Conservation (phyloP, 2,113 vertebrate genomes). For the Oreochromis spilurus region DNA sequence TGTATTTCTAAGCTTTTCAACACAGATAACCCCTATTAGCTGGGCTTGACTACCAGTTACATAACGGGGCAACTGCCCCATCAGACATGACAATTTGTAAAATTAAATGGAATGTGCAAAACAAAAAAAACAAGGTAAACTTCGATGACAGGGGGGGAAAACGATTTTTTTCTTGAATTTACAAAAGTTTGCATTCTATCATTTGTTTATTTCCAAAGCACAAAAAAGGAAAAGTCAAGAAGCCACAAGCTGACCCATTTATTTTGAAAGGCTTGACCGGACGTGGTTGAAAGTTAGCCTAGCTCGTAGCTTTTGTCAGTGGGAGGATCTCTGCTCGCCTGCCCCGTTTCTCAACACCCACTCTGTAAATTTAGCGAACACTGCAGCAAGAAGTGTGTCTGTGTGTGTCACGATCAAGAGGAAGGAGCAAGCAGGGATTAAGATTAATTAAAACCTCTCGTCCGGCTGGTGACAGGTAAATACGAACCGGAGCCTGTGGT, state of each 20-base stretch:
- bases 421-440: background rate
- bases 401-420: conserved; percentile 11
- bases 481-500: background rate
- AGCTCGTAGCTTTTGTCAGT: background rate
- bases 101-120: background rate
- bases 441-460: background rate
- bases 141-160: rapidly evolving
- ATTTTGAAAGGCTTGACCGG: background rate
- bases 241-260: background rate
- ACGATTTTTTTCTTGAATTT: background rate
- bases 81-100: rapidly evolving
- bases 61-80: background rate
- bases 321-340: conserved; percentile 58
- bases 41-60: background rate
- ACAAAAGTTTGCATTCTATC: background rate
- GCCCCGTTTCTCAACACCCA: conserved; percentile 50
- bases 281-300: rapidly evolving
- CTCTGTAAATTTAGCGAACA: conserved; percentile 53
- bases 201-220: background rate
- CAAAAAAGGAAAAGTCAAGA: background rate
- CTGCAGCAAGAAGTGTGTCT: conserved; percentile 58
- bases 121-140: rapidly evolving
- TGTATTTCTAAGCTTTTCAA: background rate
- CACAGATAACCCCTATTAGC: background rate
- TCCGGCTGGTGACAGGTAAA: conserved; percentile 41